These are phyloP conservation scores for Resseliella maxima DNA, from an alignment of 2,888 invertebrate genomes.

Conservation along the genomic window DNA sequence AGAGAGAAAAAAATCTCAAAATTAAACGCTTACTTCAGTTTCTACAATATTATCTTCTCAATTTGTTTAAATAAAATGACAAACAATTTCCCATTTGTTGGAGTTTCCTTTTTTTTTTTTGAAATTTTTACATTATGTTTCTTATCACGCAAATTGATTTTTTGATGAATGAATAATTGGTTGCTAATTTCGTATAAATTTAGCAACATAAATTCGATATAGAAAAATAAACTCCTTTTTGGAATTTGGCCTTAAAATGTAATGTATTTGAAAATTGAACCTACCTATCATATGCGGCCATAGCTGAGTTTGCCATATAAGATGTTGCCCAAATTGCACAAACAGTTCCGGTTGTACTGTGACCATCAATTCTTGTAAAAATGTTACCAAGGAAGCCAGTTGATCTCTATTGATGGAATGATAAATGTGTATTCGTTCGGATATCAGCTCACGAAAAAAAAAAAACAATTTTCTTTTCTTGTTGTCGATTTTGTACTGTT, in stretches of 20 bases:
- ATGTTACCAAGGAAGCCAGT: too few relatives aligned
- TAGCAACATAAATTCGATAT: neutral
- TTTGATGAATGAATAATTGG: neutral
- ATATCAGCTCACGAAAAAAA: too few relatives aligned
- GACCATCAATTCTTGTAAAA: constrained; percentile 42
- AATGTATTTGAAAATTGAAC: constrained; percentile 4
- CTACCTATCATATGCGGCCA: constrained; percentile 51
- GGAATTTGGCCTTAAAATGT: neutral
- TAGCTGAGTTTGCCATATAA: constrained; percentile 17
- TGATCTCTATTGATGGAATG: too few relatives aligned
- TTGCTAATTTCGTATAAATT: neutral
- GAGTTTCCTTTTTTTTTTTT: neutral
- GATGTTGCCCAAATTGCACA: neutral
- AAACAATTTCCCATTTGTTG: neutral
- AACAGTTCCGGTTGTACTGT: neutral
- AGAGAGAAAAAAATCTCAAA: too few relatives aligned
- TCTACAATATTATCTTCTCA: neutral
- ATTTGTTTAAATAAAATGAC: neutral
- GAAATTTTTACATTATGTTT: neutral
- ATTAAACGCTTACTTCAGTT: neutral
- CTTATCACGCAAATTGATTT: neutral
- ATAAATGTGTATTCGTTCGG: too few relatives aligned
- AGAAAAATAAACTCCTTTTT: neutral
- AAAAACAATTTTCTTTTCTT: too few relatives aligned
- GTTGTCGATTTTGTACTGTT: too few relatives aligned